Evolutionary conservation across 2,888 invertebrate genomes (phyloP), one percentile per base, ranked within the genome.

Genomic region (Acronicta alni): DNA sequence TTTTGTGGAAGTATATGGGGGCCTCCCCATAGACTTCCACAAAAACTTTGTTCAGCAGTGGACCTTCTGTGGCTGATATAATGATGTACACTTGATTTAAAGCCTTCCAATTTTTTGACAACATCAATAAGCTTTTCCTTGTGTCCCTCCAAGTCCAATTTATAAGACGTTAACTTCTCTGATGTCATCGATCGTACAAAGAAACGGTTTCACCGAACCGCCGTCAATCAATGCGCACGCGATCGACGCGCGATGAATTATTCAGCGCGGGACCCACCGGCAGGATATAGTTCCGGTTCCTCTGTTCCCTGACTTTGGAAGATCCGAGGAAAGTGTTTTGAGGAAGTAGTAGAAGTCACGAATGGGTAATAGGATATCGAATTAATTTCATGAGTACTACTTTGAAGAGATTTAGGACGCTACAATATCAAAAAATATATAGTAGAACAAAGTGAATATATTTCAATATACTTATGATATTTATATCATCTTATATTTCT

Each of bases 201-300:
- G 76, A 80, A 80, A 75, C 72, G 72, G 77, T 82, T 79, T 77
- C 78, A 75, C 70, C 71, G 71, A 78, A 67, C 43, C 45, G 54
- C 51, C 64, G 58, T 71, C 67, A 58, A 60, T 77, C 75, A 64
- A 51, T 77, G 82, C 82, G 80, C 81, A 81, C 80, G 82, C 82
- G 81, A 70, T 72, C 59, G 66, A 63, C 67, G 58, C 67, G 63
- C 38, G 59, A 84, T 91, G 88, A 88, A 92, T 92, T 80, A 92
- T 92, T 88, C 88, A 91, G 55, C 68, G 79, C 79, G 83, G 88
- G 86, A 86, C 84, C 83, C 83, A 75, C 74, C 72, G 81, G 82
- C 90, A 88, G 92, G 92, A 92, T 88, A 91, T 77, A 89, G 87
- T 90, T 92, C 92, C 92, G 92, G 91, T 92, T 86, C 85, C 86